Conservation (phyloP, 2,113 vertebrate species). For the Tetrao urogallus region DNA sequence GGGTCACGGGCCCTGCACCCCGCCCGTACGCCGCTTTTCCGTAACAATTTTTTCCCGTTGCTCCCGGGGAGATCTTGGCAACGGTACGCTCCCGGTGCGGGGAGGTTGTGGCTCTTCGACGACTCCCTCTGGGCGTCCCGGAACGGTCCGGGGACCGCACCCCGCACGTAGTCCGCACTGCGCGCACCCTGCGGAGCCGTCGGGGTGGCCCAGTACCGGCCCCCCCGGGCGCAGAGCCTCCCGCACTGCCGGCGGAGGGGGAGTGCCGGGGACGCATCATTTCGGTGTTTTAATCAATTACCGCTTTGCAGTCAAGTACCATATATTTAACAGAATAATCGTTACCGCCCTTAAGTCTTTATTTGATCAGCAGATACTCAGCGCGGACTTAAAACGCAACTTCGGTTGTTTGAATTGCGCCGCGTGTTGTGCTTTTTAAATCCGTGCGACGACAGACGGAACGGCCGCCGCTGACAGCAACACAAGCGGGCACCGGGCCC, state of each 20-base stretch:
- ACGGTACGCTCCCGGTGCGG: not conserved
- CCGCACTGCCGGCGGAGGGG: not conserved
- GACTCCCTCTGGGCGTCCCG: not conserved
- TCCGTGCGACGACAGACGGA: constrained; percentile 22
- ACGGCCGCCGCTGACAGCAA: not conserved
- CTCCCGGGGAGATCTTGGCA: not conserved
- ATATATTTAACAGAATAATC: constrained; percentile 80
- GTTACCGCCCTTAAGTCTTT: constrained; percentile 77
- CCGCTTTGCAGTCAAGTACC: constrained; percentile 76
- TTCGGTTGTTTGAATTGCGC: constrained; percentile 39
- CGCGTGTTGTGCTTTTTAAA: constrained; percentile 47
- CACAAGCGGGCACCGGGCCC: not conserved
- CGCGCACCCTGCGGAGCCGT: not conserved
- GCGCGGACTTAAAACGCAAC: constrained; percentile 74
- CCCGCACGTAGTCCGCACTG: not conserved
- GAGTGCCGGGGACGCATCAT: constrained; percentile 66
- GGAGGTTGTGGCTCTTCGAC: not conserved
- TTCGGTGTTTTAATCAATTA: constrained; percentile 78
- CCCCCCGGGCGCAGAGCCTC: not conserved
- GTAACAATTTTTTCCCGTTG: not conserved
- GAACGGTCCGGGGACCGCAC: not conserved
- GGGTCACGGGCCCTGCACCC: not conserved
- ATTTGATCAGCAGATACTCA: constrained; percentile 77
- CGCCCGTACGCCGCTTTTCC: accelerated
- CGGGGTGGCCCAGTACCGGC: not conserved